Evolutionary conservation across 1,140 invertebrate genomes (phyloP), one percentile per base, ranked within the genome.

Genomic region (Hypsibius dujardini): DNA sequence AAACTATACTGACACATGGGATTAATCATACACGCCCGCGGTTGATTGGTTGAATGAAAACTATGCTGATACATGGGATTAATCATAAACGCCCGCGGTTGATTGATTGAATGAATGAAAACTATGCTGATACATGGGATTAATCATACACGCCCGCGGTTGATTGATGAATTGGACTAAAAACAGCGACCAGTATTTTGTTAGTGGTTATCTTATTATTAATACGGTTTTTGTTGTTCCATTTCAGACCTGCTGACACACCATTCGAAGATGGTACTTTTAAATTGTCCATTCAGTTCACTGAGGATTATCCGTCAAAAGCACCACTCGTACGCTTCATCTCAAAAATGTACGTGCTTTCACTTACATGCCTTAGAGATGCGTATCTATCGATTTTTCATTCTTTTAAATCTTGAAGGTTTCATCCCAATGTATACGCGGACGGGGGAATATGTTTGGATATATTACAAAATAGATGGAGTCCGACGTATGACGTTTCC

Each of bases 401-500:
- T 28, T 28, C 28, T 28, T 28, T 28, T 28, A 28, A 28, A 28
- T 28, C 28, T 56, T 56, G 12, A 7, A 67, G 62, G 62, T 67
- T 67, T 67, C 62, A 67, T 42, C 62, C 62, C 3, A 67, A 67
- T 42, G 62, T 67, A 7, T 67, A 67, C 42, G 62, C 62, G 42
- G 62, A 67, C 45, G 62, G 62, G 3, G 62, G 62, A 15, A 67
- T 67, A 7, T 67, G 62, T 45, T 42, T 67, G 12, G 62, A 67
- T 42, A 67, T 67, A 15, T 42, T 67, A 15, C 42, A 42, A 42
- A 67, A 42, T 45, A 12, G 12, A 67, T 67, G 12, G 95, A 96
- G 92, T 83, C 95, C 95, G 75, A 98, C 95, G 74, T 99, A 98
- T 81, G 95, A 99, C 85, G 95, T 98, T 47, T 95, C 93, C 75